Percentiles rank a stretch among this genome's conserved stretches.
Conservation (phyloP, 2,113 vertebrate species). For the Gadus chalcogrammus region DNA sequence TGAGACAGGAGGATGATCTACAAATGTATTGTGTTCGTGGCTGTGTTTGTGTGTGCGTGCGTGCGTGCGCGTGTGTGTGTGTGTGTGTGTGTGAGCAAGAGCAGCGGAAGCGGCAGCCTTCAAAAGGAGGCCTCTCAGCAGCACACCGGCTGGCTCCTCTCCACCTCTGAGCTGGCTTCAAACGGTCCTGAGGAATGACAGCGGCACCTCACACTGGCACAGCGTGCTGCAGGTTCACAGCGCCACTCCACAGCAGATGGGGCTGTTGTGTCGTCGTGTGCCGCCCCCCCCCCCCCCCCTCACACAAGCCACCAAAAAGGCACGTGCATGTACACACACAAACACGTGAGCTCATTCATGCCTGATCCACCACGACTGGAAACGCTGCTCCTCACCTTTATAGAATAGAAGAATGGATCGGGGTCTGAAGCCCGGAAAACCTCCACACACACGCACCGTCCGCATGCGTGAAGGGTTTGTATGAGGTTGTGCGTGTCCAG, state of each 20-base stretch:
- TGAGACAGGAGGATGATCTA: no score
- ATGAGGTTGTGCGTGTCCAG: no score
- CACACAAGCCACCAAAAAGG: not conserved
- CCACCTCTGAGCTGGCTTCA: constrained; percentile 41
- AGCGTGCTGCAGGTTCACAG: constrained; percentile 17
- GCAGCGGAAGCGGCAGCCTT: constrained; percentile 15
- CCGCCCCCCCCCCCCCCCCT: constrained; percentile 74
- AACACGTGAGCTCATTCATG: no score
- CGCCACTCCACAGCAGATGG: constrained; percentile 87
- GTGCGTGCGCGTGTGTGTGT: no score
- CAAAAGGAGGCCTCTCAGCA: constrained; percentile 22
- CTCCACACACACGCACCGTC: not conserved
- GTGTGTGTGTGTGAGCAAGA: not conserved
- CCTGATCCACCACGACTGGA: no score
- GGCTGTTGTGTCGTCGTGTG: constrained; percentile 80
- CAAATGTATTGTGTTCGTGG: no score
- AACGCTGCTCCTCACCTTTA: no score
- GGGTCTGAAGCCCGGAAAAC: no score
- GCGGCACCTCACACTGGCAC: constrained; percentile 52
- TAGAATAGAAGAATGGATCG: no score
- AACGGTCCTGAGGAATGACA: constrained; percentile 39
- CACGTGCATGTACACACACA: not conserved
- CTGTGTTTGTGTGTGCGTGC: not conserved
- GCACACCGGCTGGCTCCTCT: constrained; percentile 38
- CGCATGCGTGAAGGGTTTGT: no score